Conservation (phyloP, 1,140 invertebrate species). For the Anastrepha obliqua region DNA sequence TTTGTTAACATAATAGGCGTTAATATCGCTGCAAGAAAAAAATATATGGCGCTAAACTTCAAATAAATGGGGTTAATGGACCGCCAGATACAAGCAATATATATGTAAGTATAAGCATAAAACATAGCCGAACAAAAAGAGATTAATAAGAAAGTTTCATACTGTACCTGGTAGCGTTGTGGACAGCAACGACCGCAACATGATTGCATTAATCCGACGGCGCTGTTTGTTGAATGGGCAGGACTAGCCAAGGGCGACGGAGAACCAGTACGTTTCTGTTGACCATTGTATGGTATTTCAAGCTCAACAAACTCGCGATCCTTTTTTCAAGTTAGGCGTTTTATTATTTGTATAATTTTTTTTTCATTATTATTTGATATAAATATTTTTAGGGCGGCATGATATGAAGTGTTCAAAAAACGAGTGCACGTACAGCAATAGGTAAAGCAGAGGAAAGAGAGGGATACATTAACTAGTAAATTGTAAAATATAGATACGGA, state of each 20-base stretch:
- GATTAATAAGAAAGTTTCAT: not conserved
- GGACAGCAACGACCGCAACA: constrained; percentile 91
- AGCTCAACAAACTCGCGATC: constrained; percentile 97
- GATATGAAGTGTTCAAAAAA: not conserved
- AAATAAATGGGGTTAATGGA: too few species aligned
- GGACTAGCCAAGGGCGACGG: constrained; percentile 90
- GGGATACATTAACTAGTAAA: not conserved
- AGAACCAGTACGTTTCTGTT: constrained; percentile 89
- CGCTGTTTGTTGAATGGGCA: constrained; percentile 86
- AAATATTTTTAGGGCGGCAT: not conserved
- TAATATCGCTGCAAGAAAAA: too few species aligned
- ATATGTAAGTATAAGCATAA: too few species aligned
- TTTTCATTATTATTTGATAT: not conserved
- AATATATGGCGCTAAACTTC: too few species aligned
- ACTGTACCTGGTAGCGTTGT: constrained; percentile 88
- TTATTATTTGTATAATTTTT: not conserved
- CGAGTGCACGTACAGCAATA: not conserved
- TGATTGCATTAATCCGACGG: constrained; percentile 84
- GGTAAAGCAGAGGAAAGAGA: not conserved
- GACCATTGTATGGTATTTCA: constrained; percentile 95
- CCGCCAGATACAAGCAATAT: too few species aligned
- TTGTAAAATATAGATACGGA: not conserved
- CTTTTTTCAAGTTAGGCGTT: constrained; percentile 75
- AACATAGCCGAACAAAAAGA: not conserved
- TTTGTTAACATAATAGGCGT: too few species aligned